Evolutionary conservation across 2,888 invertebrate genomes (phyloP).

Genomic region (Drosophila emarginata): DNA sequence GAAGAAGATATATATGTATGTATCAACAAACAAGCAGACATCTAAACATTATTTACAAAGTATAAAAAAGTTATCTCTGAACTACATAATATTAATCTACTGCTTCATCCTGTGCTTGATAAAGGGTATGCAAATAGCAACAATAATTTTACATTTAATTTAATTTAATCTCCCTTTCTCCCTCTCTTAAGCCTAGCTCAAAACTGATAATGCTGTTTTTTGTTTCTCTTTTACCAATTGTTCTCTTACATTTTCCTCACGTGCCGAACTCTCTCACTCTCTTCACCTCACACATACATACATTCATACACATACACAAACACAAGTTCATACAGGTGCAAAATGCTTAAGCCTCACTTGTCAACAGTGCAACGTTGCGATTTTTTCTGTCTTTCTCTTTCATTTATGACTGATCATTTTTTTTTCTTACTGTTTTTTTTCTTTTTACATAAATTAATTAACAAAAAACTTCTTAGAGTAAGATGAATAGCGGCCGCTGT

Average conservation of each 20-base stretch:
- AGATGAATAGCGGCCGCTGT: not conserved
- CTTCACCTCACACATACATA: constrained; percentile 4
- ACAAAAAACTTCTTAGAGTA: not conserved
- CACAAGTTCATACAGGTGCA: constrained; percentile 34
- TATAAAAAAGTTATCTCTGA: no score
- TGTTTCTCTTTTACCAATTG: constrained; percentile 20
- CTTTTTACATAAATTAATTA: not conserved
- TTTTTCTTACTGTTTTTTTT: constrained; percentile 40
- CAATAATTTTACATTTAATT: not conserved
- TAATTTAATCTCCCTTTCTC: not conserved
- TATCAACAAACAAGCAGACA: not conserved
- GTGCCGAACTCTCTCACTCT: constrained; percentile 49
- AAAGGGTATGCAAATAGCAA: not conserved
- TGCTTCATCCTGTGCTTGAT: not conserved
- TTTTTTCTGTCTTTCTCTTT: constrained; percentile 45
- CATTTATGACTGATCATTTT: constrained; percentile 33
- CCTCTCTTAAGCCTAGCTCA: not conserved
- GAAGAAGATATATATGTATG: not conserved
- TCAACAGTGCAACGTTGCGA: constrained; percentile 70
- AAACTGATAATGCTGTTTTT: not conserved
- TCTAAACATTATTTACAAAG: no score
- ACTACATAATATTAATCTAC: not conserved
- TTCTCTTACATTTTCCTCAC: constrained; percentile 56
- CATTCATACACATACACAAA: constrained; percentile 14
- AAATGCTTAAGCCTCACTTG: constrained; percentile 40